A percentile compares a stretch with the other conserved stretches of the same genome.
Conservation (phyloP, 2,888 invertebrate species). For the Drosophila birchii region DNA sequence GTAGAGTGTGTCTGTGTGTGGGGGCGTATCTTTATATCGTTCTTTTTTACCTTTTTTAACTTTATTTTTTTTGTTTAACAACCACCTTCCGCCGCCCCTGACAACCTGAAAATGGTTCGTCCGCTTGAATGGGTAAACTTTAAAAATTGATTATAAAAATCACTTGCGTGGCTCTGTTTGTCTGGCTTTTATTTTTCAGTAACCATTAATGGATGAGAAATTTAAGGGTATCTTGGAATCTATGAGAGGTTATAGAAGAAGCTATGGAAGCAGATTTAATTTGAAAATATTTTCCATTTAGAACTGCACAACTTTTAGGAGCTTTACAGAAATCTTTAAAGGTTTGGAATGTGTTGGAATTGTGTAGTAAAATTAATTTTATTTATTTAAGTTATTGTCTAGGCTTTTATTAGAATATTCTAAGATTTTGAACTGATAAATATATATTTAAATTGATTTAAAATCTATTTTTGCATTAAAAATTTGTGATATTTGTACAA, state of each 20-base stretch:
- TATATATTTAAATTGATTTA: not conserved
- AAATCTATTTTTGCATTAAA: not conserved
- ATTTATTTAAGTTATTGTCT: not conserved
- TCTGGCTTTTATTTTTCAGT: slow-evolving; percentile 14
- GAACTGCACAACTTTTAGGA: not conserved
- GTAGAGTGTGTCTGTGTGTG: slow-evolving; percentile 7
- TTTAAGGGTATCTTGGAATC: not conserved
- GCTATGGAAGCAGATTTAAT: not conserved
- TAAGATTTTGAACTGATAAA: not conserved
- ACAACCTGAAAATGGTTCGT: slow-evolving; percentile 12
- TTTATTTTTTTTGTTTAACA: not conserved
- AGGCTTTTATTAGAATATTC: not conserved
- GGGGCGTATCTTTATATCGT: slow-evolving; percentile 14
- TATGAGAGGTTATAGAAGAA: not conserved
- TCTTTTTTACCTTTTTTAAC: slow-evolving; percentile 2
- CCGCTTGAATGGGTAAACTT: slow-evolving; percentile 38
- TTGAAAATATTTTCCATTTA: not conserved
- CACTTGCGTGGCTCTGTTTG: slow-evolving; percentile 44
- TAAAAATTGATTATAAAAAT: slow-evolving; percentile 58
- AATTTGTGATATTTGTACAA: too few species aligned
- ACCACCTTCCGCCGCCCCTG: not conserved
- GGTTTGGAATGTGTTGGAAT: accelerated
- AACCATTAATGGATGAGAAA: not conserved
- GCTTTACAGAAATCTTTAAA: too few species aligned
- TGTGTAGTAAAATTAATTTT: too few species aligned